phyloP scores from a whole-genome alignment of 2,888 invertebrate genomes.

The Zele albiditarsus region DNA sequence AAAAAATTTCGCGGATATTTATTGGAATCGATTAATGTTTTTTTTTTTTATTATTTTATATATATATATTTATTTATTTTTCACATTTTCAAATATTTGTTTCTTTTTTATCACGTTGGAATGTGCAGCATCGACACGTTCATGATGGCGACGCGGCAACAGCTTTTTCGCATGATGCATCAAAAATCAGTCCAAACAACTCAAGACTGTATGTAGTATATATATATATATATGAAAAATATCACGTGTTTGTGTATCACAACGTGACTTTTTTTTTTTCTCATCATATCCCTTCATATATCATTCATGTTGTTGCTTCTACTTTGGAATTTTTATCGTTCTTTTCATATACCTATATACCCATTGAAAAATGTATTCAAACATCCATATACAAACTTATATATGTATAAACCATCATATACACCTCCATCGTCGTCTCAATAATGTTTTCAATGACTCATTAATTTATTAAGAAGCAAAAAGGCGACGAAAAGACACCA shows the following conservation, averaged over 20 bases:
- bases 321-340: constrained; percentile 32
- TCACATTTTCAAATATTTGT: background rate
- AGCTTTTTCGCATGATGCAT: constrained; percentile 18
- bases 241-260: background rate
- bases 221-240: background rate
- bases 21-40: background rate
- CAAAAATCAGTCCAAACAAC: constrained; percentile 19
- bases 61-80: background rate
- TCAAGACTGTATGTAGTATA: background rate
- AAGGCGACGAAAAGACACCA: background rate
- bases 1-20: background rate
- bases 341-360: background rate
- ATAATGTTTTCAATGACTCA: constrained; percentile 7
- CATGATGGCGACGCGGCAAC: constrained; percentile 8
- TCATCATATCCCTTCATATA: constrained; percentile 41
- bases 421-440: background rate
- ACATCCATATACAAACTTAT: background rate
- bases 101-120: background rate
- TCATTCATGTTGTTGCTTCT: constrained; percentile 46
- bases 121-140: constrained; percentile 1
- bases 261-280: constrained; percentile 11
- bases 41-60: background rate
- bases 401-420: background rate
- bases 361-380: background rate
- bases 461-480: background rate